Base-by-base conservation (phyloP, 64 coral and sea anemone species). In the Exaiptasia diaphana region DNA sequence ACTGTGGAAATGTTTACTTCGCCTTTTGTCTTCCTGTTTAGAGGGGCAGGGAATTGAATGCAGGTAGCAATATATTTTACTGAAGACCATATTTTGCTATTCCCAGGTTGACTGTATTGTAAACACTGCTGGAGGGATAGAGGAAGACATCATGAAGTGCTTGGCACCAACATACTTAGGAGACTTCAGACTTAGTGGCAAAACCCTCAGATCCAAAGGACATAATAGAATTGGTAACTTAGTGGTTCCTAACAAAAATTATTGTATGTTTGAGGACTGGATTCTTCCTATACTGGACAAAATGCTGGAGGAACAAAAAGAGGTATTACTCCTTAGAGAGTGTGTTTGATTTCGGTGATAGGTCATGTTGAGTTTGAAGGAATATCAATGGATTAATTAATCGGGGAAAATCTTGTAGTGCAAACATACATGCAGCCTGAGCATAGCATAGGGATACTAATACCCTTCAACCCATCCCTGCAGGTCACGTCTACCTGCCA, bases 81-180 rank as follows among this genome's bases (percentile, higher is more conserved):
- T n/a, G n/a, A n/a, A n/a, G n/a, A n/a, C n/a, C n/a, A n/a, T n/a
- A n/a, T n/a, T n/a, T n/a, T n/a, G n/a, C n/a, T n/a, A 8, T 46
- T 46, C 15, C 43, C 67, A 97, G 95, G 85, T 99, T 75, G 95
- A 99, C 28, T 91, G 89, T 63, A 65, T 99, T 36, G 85, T 83
- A 14, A 99, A 90, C 25, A 92, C 95, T 68, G 85, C 89, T 31
- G 95, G 95, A 76, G 95, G 85, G 41, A 92, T 99, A 64, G 95
- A 99, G 82, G 95, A 99, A 40, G 95, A 99, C 45, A 59, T 99
- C 8, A 99, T 99, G 36, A 99, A 99, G 77, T 93, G 89, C 43
- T 83, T 99, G 72, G 95, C 89, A 36, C 85, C 89, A 7, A 85
- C 95, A 55, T 99, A 93, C 73, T 54, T 99, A 78, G 95, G 95